Percentiles rank a stretch among this genome's conserved stretches.
These are phyloP conservation scores for Psittacus erithacus DNA, from an alignment of 2,113 vertebrate species.

Conservation along the genomic window DNA sequence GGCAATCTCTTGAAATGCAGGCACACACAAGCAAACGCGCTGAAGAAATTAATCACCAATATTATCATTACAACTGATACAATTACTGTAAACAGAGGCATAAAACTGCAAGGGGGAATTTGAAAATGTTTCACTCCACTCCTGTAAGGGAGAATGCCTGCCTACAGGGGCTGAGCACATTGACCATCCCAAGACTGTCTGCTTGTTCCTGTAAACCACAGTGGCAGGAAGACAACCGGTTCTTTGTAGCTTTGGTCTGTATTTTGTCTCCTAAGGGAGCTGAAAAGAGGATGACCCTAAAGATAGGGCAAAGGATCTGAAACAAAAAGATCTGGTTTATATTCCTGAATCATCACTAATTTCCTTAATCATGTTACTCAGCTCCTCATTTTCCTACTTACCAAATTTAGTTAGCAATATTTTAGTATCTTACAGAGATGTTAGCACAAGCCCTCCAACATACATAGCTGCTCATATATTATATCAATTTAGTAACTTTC, in stretches of 20 bases:
- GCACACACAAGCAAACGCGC: neutral
- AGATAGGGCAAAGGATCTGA: neutral
- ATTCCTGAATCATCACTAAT: constrained; percentile 33
- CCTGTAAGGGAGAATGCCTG: neutral
- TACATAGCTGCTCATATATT: constrained; percentile 42
- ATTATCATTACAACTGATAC: neutral
- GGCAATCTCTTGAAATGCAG: neutral
- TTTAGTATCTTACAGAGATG: constrained; percentile 35
- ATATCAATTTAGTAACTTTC: neutral
- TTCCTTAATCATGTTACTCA: neutral
- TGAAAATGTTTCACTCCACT: neutral
- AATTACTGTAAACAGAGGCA: neutral
- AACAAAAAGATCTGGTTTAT: neutral
- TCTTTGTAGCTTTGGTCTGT: neutral
- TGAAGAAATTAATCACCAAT: neutral
- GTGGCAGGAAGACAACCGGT: neutral
- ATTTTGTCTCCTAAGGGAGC: neutral
- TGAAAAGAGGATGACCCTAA: neutral
- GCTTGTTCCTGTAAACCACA: neutral
- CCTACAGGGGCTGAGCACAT: neutral
- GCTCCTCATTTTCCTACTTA: constrained; percentile 38
- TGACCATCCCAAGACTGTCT: neutral
- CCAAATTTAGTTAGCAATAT: constrained; percentile 44
- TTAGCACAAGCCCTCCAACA: constrained; percentile 42
- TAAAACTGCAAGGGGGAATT: neutral